Evolutionary conservation across 2,797 vertebrate genomes (phyloP).

Genomic region (Vireo griseus): DNA sequence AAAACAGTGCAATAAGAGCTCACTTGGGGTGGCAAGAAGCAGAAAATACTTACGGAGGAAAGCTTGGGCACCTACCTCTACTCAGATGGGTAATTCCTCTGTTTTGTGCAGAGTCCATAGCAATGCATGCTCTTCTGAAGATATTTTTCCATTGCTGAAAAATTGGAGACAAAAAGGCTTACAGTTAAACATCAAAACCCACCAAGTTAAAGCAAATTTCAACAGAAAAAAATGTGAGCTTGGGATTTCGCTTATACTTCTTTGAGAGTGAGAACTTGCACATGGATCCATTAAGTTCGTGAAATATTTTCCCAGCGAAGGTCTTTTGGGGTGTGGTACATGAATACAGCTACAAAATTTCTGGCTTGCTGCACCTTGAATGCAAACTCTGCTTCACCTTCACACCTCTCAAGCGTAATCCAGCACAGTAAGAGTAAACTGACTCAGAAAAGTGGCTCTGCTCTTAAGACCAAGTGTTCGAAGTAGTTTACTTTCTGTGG

Average conservation of each 20-base stretch:
- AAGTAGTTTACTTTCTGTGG: background rate
- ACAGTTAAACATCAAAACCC: background rate
- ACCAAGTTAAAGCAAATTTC: background rate
- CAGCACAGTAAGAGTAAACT: background rate
- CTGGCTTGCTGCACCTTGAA: background rate
- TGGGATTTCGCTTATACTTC: background rate
- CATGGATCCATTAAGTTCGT: background rate
- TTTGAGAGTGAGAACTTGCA: background rate
- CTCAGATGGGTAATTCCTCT: background rate
- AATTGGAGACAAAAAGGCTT: background rate
- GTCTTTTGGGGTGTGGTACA: background rate
- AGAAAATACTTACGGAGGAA: background rate
- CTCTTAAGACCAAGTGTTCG: background rate
- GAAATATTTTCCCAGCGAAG: background rate
- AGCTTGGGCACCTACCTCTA: background rate
- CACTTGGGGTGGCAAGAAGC: background rate
- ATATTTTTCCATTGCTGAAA: background rate
- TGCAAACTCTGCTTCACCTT: background rate
- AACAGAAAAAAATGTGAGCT: background rate
- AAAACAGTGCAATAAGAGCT: background rate
- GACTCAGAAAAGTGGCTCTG: background rate
- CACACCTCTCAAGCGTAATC: background rate
- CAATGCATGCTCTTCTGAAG: background rate
- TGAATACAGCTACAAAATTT: background rate
- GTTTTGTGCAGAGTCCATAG: background rate